A percentile compares a stretch with the other conserved stretches of the same genome.
phyloP scores from a whole-genome alignment of 2,888 invertebrate genomes.

The Drosophila birchii region DNA sequence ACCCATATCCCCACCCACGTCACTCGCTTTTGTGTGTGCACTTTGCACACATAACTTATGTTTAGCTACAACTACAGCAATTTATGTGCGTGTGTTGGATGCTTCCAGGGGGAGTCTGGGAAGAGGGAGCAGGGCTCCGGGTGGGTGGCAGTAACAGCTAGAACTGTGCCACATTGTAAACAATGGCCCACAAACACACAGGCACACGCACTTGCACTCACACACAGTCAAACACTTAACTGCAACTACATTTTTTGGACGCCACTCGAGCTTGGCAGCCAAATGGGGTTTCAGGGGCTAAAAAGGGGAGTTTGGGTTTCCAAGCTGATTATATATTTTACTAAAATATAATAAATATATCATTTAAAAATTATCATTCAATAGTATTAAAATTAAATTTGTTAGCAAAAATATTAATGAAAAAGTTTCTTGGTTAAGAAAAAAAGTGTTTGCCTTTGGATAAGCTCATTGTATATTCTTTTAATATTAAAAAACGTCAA shows the following conservation, averaged over 20 bases:
- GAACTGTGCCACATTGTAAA: slow-evolving; percentile 54
- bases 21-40: slow-evolving; percentile 31
- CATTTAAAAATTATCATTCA: not conserved
- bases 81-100: slow-evolving; percentile 62
- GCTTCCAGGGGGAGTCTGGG: not conserved
- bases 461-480: no score
- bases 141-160: slow-evolving; percentile 26
- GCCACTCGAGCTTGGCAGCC: slow-evolving; percentile 27
- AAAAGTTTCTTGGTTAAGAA: no score
- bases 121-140: not conserved
- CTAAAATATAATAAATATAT: not conserved
- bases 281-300: not conserved
- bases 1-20: not conserved
- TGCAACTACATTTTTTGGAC: slow-evolving; percentile 41
- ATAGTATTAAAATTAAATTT: not conserved
- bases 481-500: no score
- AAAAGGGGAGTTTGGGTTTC: not conserved
- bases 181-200: slow-evolving; percentile 37
- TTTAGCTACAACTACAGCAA: slow-evolving; percentile 62
- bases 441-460: no score
- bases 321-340: not conserved
- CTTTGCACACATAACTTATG: slow-evolving; percentile 69
- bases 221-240: slow-evolving; percentile 7
- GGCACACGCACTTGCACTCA: not conserved
- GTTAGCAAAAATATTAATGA: not conserved